Percentiles rank a stretch among this genome's conserved stretches.
phyloP scores from a whole-genome alignment of 2,888 invertebrate species.

The Bugula neritina region DNA sequence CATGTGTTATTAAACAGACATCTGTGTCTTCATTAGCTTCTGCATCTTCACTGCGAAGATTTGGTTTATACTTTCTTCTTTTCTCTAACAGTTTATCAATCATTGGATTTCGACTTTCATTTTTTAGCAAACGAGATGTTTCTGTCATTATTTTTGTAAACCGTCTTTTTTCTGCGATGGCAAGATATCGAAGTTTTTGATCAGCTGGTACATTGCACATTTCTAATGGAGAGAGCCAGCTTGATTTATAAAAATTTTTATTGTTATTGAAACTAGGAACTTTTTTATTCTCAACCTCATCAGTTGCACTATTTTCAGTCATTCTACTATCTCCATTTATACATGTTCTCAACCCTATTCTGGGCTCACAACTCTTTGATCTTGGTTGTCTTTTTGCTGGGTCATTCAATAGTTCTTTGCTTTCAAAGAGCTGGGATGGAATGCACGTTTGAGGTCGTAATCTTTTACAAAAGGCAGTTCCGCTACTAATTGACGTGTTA shows the following conservation, averaged over 20 bases:
- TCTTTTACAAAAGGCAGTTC: not conserved
- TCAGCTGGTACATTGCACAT: not conserved
- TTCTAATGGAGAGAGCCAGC: conserved; percentile 7
- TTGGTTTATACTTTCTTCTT: not conserved
- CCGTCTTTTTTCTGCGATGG: not conserved
- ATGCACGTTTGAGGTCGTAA: not conserved
- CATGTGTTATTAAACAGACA: too few species aligned
- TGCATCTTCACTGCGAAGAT: not conserved
- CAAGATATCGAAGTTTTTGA: not conserved
- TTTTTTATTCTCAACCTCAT: not conserved
- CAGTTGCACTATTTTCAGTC: not conserved
- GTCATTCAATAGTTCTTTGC: too few species aligned
- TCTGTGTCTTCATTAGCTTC: not conserved
- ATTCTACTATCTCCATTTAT: too few species aligned
- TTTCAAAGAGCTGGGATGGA: not conserved
- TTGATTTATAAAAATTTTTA: not conserved
- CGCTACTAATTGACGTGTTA: not conserved
- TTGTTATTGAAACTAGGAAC: too few species aligned
- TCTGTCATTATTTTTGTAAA: not conserved
- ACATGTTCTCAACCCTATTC: not conserved
- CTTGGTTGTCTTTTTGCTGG: not conserved
- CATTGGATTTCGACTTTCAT: not conserved
- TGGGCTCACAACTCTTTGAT: not conserved
- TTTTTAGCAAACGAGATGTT: not conserved
- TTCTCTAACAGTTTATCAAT: not conserved